phyloP scores from a whole-genome alignment of 2,888 invertebrate species.

The Tanytarsus gracilentus region DNA sequence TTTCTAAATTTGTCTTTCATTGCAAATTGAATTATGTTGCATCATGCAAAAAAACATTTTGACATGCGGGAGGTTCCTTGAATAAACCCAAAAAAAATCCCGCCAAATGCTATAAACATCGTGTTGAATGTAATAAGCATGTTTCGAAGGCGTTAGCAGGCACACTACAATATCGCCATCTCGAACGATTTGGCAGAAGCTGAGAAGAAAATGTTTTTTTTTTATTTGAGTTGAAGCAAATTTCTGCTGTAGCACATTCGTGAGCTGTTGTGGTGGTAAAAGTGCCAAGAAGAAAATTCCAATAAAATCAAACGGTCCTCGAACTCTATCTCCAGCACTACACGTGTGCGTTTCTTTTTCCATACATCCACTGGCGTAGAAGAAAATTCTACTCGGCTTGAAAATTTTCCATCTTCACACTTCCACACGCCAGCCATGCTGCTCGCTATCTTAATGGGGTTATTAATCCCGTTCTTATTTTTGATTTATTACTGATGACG shows the following conservation, averaged over 20 bases:
- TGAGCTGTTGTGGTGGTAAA: no score
- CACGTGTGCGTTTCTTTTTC: conserved; percentile 16
- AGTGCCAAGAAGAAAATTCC: conserved; percentile 24
- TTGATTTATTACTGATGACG: neutral
- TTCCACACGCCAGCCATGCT: neutral
- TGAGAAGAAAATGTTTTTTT: neutral
- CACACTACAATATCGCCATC: conserved; percentile 10
- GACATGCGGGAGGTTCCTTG: neutral
- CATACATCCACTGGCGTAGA: neutral
- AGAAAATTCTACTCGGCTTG: neutral
- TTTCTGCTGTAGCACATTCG: neutral
- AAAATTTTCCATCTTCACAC: neutral
- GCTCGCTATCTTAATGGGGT: neutral
- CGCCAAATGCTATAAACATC: neutral
- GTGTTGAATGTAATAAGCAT: neutral
- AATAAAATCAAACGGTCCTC: conserved; percentile 29
- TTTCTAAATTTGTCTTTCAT: neutral
- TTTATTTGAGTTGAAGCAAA: neutral
- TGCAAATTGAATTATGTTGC: neutral
- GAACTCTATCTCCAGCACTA: conserved; percentile 9
- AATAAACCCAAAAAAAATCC: neutral
- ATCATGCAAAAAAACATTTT: neutral
- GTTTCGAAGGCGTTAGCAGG: conserved; percentile 1
- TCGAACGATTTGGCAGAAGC: conserved; percentile 6
- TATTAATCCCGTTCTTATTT: neutral